A percentile compares a stretch with the other conserved stretches of the same genome.
These are phyloP conservation scores for Tenebrosternarchus preto DNA, from an alignment of 2,113 vertebrate genomes.

Conservation along the genomic window DNA sequence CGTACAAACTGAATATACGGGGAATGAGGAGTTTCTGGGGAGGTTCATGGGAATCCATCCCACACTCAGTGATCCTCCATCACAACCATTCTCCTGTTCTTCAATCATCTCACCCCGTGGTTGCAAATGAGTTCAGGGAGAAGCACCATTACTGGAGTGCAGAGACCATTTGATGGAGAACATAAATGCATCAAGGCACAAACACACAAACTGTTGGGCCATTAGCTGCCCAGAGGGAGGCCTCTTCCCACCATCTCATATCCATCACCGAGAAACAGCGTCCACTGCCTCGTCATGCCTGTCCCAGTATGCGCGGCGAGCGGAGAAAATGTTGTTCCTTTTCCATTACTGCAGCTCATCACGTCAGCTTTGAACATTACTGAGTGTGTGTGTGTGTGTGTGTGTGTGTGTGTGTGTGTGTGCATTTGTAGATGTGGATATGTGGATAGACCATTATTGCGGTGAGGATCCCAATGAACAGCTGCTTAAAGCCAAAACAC, in stretches of 20 bases:
- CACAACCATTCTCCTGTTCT: background rate
- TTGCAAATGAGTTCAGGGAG: slow-evolving; percentile 53
- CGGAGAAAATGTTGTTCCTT: slow-evolving; percentile 37
- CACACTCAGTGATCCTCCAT: background rate
- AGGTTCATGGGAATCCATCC: background rate
- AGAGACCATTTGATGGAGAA: slow-evolving; percentile 52
- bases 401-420: background rate
- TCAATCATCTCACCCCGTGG: slow-evolving; percentile 28
- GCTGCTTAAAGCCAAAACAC: slow-evolving; percentile 37
- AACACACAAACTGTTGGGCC: slow-evolving; percentile 55
- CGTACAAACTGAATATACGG: background rate
- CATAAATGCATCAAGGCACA: slow-evolving; percentile 57
- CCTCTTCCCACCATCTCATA: slow-evolving; percentile 51
- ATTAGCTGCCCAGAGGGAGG: slow-evolving; percentile 57
- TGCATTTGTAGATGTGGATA: background rate
- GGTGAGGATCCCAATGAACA: slow-evolving; percentile 24
- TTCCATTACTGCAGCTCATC: slow-evolving; percentile 48
- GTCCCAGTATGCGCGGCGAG: slow-evolving; percentile 36
- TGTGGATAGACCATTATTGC: slow-evolving; percentile 29
- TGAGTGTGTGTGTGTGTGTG: slow-evolving; percentile 22
- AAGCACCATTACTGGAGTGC: slow-evolving; percentile 46
- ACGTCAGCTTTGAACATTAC: slow-evolving; percentile 39
- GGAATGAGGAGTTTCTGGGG: background rate
- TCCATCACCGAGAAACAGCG: slow-evolving; percentile 52
- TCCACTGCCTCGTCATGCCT: slow-evolving; percentile 43